Evolutionary conservation across 2,113 vertebrate species (phyloP), one percentile per base, ranked within the genome.

Genomic region (Poeciliopsis occidentalis): DNA sequence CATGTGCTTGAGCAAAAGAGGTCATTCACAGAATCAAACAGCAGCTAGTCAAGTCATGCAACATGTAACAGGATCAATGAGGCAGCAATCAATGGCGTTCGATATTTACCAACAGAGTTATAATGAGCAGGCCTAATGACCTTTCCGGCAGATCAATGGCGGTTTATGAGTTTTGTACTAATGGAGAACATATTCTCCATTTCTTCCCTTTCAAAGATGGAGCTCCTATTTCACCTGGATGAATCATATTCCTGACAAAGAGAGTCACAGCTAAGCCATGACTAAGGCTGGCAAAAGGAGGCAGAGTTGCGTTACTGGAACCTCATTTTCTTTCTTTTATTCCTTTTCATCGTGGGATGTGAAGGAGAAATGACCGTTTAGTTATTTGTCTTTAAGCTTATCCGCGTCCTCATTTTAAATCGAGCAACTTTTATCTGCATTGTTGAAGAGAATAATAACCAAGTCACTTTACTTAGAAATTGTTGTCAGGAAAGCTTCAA

Each of bases 211-310:
- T 5, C 5, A 24, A 17, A 7, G 26, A 10, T n/a, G 39, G 60
- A 82, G 29, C 32, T 27, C 27, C 39, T 73, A 1, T 60, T 8
- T 54, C 37, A 61, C 13, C 54, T 62, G 19, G 37, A 6, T 54
- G 64, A 8, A 51, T 47, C 64, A 78, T 31, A 41, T 70, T 54
- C 61, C 51, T 75, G 64, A 76, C 72, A 73, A 26, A 65, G 27
- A 78, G 81, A 78, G 75, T 79, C 72, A 74, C 2, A 37, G 61
- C 44, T 64, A 32, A 76, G 37, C 37, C 60, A 71, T 64, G 4
- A 51, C 63, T 22, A 37, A 60, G 26, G 69, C 12, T 26, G 29
- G 39, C 37, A 29, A 61, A 26, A 73, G 26, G n/a, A 73, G 24
- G 64, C 0, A 30, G 64, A 47, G 17, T 6, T 47, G 13, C 5